These are phyloP conservation scores for Lateolabrax maculatus DNA, from an alignment of 2,797 vertebrate genomes.

Conservation along the genomic window DNA sequence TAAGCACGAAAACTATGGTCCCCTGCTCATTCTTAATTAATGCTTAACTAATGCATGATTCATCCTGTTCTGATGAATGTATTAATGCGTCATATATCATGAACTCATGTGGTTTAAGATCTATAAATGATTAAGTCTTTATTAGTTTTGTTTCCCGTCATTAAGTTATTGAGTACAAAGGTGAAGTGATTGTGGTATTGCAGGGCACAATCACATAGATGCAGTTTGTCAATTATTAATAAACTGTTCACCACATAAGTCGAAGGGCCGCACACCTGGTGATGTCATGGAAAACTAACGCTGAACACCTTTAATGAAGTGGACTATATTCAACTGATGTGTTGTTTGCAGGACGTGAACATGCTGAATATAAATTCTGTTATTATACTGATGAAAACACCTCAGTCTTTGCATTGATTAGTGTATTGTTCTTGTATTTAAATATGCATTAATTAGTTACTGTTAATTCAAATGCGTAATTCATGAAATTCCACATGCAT, in stretches of 20 bases:
- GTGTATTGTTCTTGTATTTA: not conserved
- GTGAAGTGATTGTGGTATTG: not conserved
- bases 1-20: not conserved
- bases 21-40: slow-evolving; percentile 30
- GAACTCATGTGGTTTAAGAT: slow-evolving; percentile 2
- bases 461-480: not conserved
- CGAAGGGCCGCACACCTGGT: not conserved
- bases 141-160: not conserved
- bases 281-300: not conserved
- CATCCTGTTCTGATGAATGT: slow-evolving; percentile 16
- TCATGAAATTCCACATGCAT: not conserved
- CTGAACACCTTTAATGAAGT: not conserved
- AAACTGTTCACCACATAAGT: not conserved
- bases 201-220: not conserved
- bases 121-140: slow-evolving; percentile 36
- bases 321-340: not conserved
- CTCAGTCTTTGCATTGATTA: not conserved
- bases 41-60: slow-evolving; percentile 38
- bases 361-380: not conserved
- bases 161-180: slow-evolving; percentile 23
- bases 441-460: not conserved
- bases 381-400: not conserved
- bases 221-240: slow-evolving; percentile 33
- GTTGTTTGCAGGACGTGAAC: not conserved
- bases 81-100: slow-evolving; percentile 27